Evolutionary conservation across 2,797 vertebrate genomes (phyloP), one percentile per base, ranked within the genome.

Genomic region (Discoglossus pictus): DNA sequence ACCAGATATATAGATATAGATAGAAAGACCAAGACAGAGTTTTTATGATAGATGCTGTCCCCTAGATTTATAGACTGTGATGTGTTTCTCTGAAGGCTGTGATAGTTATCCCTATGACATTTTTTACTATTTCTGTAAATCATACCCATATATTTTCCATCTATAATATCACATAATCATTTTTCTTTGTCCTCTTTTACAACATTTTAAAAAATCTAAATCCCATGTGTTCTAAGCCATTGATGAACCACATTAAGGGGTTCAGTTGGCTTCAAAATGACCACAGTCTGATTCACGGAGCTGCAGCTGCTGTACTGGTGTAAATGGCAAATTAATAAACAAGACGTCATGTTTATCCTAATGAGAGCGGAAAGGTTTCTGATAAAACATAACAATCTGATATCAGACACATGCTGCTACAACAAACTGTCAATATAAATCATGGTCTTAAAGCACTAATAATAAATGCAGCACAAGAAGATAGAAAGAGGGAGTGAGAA

Each of bases 371-470:
- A 68, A 68, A 68, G 56, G 47, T 52, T 68, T 68, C 65, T 53
- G 65, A 67, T 61, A 68, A 51, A 68, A 61, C 47, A 61, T 53
- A 52, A 44, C 53, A 53, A 68, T 68, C 43, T 68, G 56, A 68
- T 68, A 68, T 68, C 24, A 44, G 27, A 60, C 20, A 36, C 56
- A 68, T 53, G 56, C 65, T 68, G 65, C 46, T 68, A 68, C 47
- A 53, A 53, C 56, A 68, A 68, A 40, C 55, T 68, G 65, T 39
- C 65, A 68, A 68, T 68, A 68, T 25, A 53, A 61, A 46, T 68
- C 43, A 68, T 53, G 47, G 46, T 61, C 65, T 60, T 38, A 35
- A 51, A 12, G 48, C 46, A 44, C 56, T 68, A 68, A 68, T 61
- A 48, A 58, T 39, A 53, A 61, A 52, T 44, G 51, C 24, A 46